These are phyloP conservation scores for Nysson spinosus DNA, from an alignment of 2,888 invertebrate genomes.

Conservation along the genomic window DNA sequence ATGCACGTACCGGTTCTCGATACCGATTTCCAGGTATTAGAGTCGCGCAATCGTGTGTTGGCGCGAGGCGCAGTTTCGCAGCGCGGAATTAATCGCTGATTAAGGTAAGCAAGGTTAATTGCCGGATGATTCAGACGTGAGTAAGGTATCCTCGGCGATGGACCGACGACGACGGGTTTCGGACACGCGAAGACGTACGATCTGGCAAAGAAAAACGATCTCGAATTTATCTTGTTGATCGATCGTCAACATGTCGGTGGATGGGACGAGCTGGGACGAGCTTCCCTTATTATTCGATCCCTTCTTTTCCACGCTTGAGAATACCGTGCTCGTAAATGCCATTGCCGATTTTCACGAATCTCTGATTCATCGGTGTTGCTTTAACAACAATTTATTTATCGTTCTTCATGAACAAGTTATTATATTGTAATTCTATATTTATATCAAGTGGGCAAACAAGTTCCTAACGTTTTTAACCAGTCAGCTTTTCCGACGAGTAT, in stretches of 20 bases:
- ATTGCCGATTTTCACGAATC: no score
- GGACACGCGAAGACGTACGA: constrained; percentile 45
- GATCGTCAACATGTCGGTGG: constrained; percentile 31
- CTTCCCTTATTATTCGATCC: not conserved
- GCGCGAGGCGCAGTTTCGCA: constrained; percentile 70
- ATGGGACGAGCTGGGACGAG: constrained; percentile 1
- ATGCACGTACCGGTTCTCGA: constrained; percentile 68
- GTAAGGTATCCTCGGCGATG: constrained; percentile 48
- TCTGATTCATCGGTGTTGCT: no score
- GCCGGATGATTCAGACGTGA: constrained; percentile 70
- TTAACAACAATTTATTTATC: no score
- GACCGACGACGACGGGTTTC: constrained; percentile 19
- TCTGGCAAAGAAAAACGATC: constrained; percentile 43
- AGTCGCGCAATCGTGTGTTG: constrained; percentile 66
- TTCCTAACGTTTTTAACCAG: no score
- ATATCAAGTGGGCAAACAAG: no score
- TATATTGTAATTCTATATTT: no score
- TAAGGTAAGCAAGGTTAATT: constrained; percentile 75
- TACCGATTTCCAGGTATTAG: constrained; percentile 72
- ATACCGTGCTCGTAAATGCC: no score
- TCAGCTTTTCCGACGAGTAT: no score
- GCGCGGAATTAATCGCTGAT: constrained; percentile 75
- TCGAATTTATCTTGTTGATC: constrained; percentile 50
- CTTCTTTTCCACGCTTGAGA: not conserved
- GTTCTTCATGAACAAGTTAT: no score